Evolutionary conservation across 2,113 vertebrate species (phyloP).

Genomic region (Leucopsar rothschildi): DNA sequence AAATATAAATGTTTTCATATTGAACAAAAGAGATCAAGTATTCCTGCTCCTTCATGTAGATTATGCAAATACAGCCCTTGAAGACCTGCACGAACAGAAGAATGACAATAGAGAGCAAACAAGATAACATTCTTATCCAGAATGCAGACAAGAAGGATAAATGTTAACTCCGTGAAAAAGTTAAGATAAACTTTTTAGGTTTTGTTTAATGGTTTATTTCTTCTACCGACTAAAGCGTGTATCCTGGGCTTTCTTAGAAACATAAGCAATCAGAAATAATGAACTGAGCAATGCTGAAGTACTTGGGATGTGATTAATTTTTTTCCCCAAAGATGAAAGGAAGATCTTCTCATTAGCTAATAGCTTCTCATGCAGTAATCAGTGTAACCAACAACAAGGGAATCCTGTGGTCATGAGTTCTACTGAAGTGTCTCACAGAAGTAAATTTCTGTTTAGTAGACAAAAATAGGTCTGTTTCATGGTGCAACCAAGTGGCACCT

Average conservation of each 20-base stretch:
- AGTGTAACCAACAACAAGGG: background rate
- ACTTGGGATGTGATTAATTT: background rate
- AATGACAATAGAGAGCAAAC: background rate
- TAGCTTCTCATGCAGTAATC: background rate
- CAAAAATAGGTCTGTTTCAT: background rate
- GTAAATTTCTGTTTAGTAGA: background rate
- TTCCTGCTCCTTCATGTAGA: background rate
- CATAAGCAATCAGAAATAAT: background rate
- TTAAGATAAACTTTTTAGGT: background rate
- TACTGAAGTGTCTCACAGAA: background rate
- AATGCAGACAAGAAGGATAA: constrained; percentile 8
- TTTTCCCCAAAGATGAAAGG: background rate
- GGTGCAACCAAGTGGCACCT: constrained; percentile 10
- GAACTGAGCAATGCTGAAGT: background rate
- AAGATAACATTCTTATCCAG: background rate
- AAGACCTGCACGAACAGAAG: constrained; percentile 17
- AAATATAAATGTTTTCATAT: background rate
- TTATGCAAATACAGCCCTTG: constrained; percentile 40
- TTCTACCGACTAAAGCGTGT: background rate
- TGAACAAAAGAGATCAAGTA: background rate
- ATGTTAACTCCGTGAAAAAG: background rate
- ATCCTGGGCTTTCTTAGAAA: background rate
- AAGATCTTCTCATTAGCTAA: constrained; percentile 16
- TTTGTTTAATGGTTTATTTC: background rate
- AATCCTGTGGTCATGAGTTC: background rate